A percentile compares a stretch with the other conserved stretches of the same genome.
phyloP scores from a whole-genome alignment of 2,888 invertebrate species.

The Cephonodes hylas region DNA sequence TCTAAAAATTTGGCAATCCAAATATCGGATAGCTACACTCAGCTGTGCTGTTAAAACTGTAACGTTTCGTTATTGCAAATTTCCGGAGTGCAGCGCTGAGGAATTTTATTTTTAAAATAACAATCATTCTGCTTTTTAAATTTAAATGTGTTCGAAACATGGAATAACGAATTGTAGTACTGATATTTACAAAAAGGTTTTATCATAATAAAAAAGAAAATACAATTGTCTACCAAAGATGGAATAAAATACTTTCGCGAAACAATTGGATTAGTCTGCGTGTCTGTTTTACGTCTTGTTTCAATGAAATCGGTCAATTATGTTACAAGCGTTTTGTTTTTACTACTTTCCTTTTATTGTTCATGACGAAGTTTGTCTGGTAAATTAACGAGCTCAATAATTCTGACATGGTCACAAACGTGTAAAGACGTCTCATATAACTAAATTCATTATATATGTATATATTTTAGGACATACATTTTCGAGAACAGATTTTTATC shows the following conservation, averaged over 20 bases:
- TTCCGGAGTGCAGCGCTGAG: no score
- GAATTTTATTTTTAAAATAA: no score
- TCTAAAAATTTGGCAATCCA: not conserved
- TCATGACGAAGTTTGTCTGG: not conserved
- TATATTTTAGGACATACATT: not conserved
- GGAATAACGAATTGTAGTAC: no score
- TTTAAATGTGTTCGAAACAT: no score
- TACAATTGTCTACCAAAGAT: no score
- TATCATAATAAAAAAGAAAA: not conserved
- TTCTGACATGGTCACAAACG: not conserved
- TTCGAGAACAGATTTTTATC: no score
- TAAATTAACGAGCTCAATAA: not conserved
- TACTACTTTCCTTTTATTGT: not conserved
- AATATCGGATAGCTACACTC: not conserved
- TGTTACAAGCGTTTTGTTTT: not conserved
- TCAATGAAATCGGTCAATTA: not conserved
- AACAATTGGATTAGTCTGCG: not conserved
- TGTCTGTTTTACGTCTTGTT: not conserved
- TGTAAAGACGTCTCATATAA: not conserved
- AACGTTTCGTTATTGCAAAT: not conserved
- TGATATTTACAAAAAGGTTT: no score
- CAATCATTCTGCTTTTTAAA: no score
- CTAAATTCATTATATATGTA: not conserved
- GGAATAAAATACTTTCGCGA: not conserved
- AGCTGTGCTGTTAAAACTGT: not conserved